Evolutionary conservation across 2,797 vertebrate species (phyloP).

Genomic region (Bovichtus diacanthus): DNA sequence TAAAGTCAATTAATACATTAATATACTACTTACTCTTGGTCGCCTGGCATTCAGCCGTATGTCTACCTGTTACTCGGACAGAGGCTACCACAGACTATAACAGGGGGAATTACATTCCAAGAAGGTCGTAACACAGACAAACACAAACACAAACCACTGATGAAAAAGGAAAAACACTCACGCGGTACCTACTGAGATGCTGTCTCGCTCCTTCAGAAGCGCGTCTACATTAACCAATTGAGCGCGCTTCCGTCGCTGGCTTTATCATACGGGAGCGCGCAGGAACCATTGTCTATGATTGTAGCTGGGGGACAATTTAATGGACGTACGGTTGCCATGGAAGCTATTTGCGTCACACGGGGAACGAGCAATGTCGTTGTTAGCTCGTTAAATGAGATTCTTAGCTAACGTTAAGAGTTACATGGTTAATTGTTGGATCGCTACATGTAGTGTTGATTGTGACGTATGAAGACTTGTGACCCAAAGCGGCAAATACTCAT

Average conservation of each 20-base stretch:
- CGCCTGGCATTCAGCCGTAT: background rate
- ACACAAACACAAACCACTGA: accelerated
- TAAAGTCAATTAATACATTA: accelerated
- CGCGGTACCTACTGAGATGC: conserved; percentile 38
- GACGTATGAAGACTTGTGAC: background rate
- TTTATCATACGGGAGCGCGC: conserved; percentile 27
- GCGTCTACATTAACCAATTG: background rate
- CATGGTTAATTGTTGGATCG: background rate
- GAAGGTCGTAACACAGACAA: background rate
- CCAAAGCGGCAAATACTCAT: background rate
- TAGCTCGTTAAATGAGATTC: too few species aligned
- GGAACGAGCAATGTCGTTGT: background rate
- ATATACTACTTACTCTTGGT: background rate
- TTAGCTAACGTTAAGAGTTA: background rate
- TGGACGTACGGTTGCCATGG: conserved; percentile 65
- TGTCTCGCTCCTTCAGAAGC: background rate
- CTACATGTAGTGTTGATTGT: too few species aligned
- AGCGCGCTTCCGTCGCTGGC: conserved; percentile 14
- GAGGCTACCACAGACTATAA: background rate
- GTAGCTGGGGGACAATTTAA: conserved; percentile 43
- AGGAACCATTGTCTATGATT: conserved; percentile 15
- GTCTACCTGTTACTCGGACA: conserved; percentile 10
- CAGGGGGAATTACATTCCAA: background rate
- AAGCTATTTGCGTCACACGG: background rate
- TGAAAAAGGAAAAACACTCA: background rate